Conservation (phyloP, 1,140 invertebrate species). For the Drosophila virilis region DNA sequence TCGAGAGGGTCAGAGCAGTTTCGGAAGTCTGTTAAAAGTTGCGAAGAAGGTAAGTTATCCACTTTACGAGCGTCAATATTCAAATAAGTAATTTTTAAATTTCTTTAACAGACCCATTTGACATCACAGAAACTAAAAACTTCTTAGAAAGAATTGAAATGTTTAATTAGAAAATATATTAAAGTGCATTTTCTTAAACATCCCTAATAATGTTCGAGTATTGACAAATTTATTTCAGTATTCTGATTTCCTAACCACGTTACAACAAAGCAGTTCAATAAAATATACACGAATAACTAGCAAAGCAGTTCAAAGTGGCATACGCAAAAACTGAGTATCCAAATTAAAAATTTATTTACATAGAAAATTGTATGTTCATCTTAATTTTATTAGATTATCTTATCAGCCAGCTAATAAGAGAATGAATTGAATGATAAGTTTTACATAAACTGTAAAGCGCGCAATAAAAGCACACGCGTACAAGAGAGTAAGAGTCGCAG, state of each 20-base stretch:
- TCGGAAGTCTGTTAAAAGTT: constrained; percentile 86
- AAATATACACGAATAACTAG: too few relatives aligned
- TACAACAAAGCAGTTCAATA: too few relatives aligned
- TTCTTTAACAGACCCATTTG: constrained; percentile 40
- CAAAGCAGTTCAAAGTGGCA: too few relatives aligned
- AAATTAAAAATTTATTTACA: background rate
- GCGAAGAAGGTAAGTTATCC: constrained; percentile 85
- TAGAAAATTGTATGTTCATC: background rate
- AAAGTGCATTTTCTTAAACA: too few relatives aligned
- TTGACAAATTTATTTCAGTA: too few relatives aligned
- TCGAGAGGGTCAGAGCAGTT: constrained; percentile 86
- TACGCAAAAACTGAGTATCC: too few relatives aligned
- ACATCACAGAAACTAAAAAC: constrained; percentile 47
- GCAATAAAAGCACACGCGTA: background rate
- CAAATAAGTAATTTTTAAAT: background rate
- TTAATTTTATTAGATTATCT: background rate
- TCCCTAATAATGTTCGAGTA: too few relatives aligned
- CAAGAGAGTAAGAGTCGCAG: constrained; percentile 6
- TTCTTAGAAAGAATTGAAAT: constrained; percentile 19
- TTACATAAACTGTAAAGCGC: constrained; percentile 26
- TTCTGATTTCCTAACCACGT: too few relatives aligned
- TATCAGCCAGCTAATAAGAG: background rate
- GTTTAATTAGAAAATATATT: too few relatives aligned
- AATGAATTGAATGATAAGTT: constrained; percentile 1
- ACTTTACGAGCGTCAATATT: background rate